Evolutionary conservation across 2,888 invertebrate species (phyloP).

Genomic region (Endotricha flammealis): DNA sequence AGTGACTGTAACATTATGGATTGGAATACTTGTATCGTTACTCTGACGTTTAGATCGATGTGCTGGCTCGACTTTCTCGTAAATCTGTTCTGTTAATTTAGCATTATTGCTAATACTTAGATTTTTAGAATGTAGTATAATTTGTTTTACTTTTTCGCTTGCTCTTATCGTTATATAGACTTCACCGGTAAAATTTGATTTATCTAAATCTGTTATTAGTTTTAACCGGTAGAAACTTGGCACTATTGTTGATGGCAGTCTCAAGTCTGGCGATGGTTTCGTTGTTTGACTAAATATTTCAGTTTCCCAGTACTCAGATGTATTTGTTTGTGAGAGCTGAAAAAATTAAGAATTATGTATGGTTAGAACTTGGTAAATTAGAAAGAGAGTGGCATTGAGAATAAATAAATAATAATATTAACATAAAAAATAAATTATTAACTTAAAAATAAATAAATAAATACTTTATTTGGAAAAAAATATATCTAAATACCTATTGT

Average conservation of each 20-base stretch:
- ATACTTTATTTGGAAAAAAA: too few species aligned
- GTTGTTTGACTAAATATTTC: slow-evolving; percentile 52
- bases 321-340: slow-evolving; percentile 40
- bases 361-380: too few species aligned
- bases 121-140: slow-evolving; percentile 75
- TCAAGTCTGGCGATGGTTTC: slow-evolving; percentile 45
- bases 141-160: slow-evolving; percentile 47
- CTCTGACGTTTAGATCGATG: slow-evolving; percentile 39
- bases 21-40: slow-evolving; percentile 15
- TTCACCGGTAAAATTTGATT: slow-evolving; percentile 58
- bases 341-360: slow-evolving; percentile 18
- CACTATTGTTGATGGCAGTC: slow-evolving; percentile 64
- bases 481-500: too few species aligned
- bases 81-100: slow-evolving; percentile 65
- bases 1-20: slow-evolving; percentile 13
- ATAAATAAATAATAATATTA: too few species aligned
- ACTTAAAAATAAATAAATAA: slow-evolving; percentile 5
- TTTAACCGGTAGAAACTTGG: slow-evolving; percentile 79
- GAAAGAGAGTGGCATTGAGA: too few species aligned
- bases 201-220: slow-evolving; percentile 71
- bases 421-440: too few species aligned
- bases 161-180: slow-evolving; percentile 69
- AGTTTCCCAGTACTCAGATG: slow-evolving; percentile 55
- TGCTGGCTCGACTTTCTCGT: slow-evolving; percentile 52
- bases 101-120: slow-evolving; percentile 51